phyloP scores from a whole-genome alignment of 2,888 invertebrate genomes.

The Imbricaverruca yamaguchii region DNA sequence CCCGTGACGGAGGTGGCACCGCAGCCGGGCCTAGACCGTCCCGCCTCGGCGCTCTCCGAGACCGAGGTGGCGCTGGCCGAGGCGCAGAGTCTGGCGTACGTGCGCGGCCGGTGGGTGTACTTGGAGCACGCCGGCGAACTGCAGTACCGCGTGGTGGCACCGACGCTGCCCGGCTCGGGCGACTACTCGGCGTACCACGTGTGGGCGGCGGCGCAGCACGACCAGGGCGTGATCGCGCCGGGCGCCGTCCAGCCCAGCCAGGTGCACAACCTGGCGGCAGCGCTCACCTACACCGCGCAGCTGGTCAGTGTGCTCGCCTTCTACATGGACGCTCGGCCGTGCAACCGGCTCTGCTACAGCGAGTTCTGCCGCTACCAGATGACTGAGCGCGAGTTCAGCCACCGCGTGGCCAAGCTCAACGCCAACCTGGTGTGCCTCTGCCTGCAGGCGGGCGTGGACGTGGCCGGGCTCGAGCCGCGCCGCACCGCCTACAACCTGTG shows the following conservation, averaged over 20 bases:
- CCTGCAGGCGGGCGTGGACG: slow-evolving; percentile 63
- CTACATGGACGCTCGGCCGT: slow-evolving; percentile 72
- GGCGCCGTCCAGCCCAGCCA: slow-evolving; percentile 53
- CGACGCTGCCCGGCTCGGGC: slow-evolving; percentile 71
- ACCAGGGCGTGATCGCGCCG: slow-evolving; percentile 42
- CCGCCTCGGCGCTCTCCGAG: slow-evolving; percentile 36
- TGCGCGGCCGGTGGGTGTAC: slow-evolving; percentile 69
- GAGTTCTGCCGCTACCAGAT: slow-evolving; percentile 70
- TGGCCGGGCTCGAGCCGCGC: slow-evolving; percentile 54
- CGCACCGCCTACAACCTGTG: slow-evolving; percentile 65
- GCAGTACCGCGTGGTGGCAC: slow-evolving; percentile 70
- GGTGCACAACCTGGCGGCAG: slow-evolving; percentile 66
- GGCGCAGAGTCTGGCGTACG: slow-evolving; percentile 67
- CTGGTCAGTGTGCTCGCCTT: slow-evolving; percentile 71
- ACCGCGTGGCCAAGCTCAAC: slow-evolving; percentile 67
- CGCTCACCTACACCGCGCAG: slow-evolving; percentile 78
- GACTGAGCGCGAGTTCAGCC: slow-evolving; percentile 61
- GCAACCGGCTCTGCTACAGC: slow-evolving; percentile 51
- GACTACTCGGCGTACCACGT: slow-evolving; percentile 66
- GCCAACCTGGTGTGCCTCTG: slow-evolving; percentile 71
- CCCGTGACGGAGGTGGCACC: slow-evolving; percentile 53
- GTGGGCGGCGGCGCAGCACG: slow-evolving; percentile 26
- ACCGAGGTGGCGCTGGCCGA: slow-evolving; percentile 57
- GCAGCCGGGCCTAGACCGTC: slow-evolving; percentile 18
- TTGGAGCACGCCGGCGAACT: slow-evolving; percentile 57